Base-by-base conservation (phyloP, 2,797 vertebrate genomes). In the Malurus splendens region DNA sequence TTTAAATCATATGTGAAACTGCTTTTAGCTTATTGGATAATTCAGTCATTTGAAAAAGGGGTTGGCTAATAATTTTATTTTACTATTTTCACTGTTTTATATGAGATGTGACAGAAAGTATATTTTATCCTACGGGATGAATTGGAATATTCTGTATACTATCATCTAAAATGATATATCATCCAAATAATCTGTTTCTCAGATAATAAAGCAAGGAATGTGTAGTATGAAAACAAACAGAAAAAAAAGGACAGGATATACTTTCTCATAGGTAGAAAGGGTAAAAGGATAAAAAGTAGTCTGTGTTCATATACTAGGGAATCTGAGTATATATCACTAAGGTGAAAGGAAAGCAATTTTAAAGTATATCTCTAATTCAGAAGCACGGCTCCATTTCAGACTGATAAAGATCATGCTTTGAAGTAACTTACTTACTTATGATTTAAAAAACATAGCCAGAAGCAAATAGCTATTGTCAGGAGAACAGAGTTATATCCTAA, bases 361-460 rank as follows among this genome's bases (percentile, higher is more conserved):
- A 75, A 91, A 60, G 27, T 47, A 44, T 56, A 79, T 65, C 41
- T 51, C 24, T 76, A 68, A 90, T 82, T 89, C 70, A 89, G 73
- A 89, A 62, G 42, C 62, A 83, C 1, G 4, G 9, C 20, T 81
- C 32, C 44, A 73, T 61, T 93, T 78, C 30, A 82, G 87, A 64
- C 14, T 70, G 76, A 93, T 91, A 83, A 89, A 81, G 92, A 90
- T 66, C 25, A 10, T 73, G 30, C 64, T 92, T 90, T 92, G 85
- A 91, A 94, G 82, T 81, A 87, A 66, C n/a, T 47, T 83, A 55
- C 2, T 75, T 38, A 48, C 45, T 32, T 39, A 56, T 30, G 12
- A 45, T 86, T 93, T 62, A 65, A 54, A 83, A 94, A 44, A 67
- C 73, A 71, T 50, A 86, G 52, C 73, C 52, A 91, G 66, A 77